Evolutionary conservation across 2,797 vertebrate genomes (phyloP), one percentile per base, ranked within the genome.

Genomic region (Atherinosoma microstoma): DNA sequence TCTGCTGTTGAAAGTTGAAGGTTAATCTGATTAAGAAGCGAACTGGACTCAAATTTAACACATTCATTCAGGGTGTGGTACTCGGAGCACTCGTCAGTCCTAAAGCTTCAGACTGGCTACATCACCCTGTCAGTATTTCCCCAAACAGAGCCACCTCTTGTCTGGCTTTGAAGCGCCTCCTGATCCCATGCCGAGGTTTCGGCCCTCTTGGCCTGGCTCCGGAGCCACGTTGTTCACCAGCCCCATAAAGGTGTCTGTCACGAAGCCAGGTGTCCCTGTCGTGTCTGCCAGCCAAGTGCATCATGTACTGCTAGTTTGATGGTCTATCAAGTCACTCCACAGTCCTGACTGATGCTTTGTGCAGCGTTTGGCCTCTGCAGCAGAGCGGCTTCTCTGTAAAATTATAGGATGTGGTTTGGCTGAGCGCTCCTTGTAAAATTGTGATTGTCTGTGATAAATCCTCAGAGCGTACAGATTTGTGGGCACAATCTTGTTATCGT

Each of bases 91-190:
- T 69, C 13, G 69, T 80, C 80, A 75, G 72, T 74, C 77, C 67
- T 34, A 72, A 75, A 73, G 47, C 54, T 74, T 62, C 65, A 58
- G 53, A 65, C 59, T 22, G 32, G 68, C 76, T 79, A 13, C 79
- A 71, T 83, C 73, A 67, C 75, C 57, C 70, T 65, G 73, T 56
- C 81, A 70, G 73, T 73, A 77, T 91, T 58, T 80, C 80, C 27
- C 70, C 66, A 89, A 78, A 91, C 90, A 91, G 84, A 92, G 84
- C 78, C 78, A 78, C 74, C 87, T 86, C 89, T 90, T 90, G 87
- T 91, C 79, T 86, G 83, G 61, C 77, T 83, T 83, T 85, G 87
- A 86, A 88, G 87, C 78, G 24, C 73, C 73, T 80, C 80, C 73
- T 65, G 76, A 78, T 79, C 72, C 87, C 72, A 76, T 72, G 84